Base-by-base conservation (phyloP, 2,888 invertebrate genomes). In the Chymomyza caudatula region DNA sequence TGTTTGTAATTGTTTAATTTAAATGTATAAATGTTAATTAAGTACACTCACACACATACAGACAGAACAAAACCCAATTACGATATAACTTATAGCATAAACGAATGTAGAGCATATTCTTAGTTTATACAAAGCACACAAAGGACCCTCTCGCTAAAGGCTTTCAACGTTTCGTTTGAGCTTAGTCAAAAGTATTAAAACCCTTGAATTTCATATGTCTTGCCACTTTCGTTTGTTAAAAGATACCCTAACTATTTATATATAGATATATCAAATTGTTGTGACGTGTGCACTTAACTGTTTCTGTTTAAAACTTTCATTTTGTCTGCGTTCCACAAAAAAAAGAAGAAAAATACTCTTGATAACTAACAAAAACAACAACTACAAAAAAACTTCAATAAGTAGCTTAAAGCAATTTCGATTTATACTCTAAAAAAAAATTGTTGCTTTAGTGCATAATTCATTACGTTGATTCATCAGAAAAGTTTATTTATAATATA, bases 1-100 rank as follows among this genome's bases (percentile, higher is more conserved):
- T 79, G 82, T 78, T 84, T 85, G 67, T 79, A 79, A 85, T 67
- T 79, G 82, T 79, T 79, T 78, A 76, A 72, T 76, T 76, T 73
- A 69, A 44, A 6, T 85, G 71, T 76, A 65, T 85, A 81, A 81
- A 78, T 73, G 79, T 79, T 85, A 65, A 66, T 59, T 81, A 85
- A 73, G 76, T 81, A 15, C 20, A 20, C 17, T 4, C 1, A 8
- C 13, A 47, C 3, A 47, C 13, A 15, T 4, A 43, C 2, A 43
- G 2, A 43, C 15, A n/a, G 1, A 4, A 43, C 43, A 43, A 43
- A 43, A 43, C 0, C 15, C 43, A 43, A 43, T 11, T 43, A 43
- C n/a, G 2, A 43, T 4, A 43, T 3, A 4, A 11, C 4, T 43
- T 11, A 43, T n/a, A 43, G 11, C 13, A 4, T 43, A 11, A 43